Evolutionary conservation across 2,797 vertebrate genomes (phyloP).

Genomic region (Etheostoma perlongum): DNA sequence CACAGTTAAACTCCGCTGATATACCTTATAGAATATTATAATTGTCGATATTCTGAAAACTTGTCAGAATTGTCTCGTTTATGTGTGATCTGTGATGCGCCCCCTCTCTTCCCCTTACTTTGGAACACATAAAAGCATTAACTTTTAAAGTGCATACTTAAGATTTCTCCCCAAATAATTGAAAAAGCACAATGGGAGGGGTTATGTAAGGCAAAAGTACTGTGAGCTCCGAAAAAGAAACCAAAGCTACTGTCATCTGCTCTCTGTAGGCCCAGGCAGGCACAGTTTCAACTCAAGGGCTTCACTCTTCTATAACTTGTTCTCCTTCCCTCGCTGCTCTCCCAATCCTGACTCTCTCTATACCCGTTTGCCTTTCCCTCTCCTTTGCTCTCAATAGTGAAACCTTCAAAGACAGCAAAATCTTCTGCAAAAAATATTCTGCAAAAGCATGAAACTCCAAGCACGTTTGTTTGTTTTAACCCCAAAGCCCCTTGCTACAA

Average conservation of each 20-base stretch:
- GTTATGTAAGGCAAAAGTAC: constrained; percentile 83
- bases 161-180: constrained; percentile 83
- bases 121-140: constrained; percentile 79
- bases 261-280: constrained; percentile 79
- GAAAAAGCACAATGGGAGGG: constrained; percentile 79
- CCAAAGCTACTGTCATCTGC: constrained; percentile 82
- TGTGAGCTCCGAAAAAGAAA: constrained; percentile 74
- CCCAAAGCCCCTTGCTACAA: constrained; percentile 60
- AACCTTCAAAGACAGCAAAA: constrained; percentile 75
- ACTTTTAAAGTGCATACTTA: constrained; percentile 83
- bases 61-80: constrained; percentile 63
- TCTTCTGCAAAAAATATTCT: constrained; percentile 75
- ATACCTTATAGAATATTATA: constrained; percentile 74
- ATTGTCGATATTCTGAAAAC: constrained; percentile 76
- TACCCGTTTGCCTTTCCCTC: constrained; percentile 63
- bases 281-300: constrained; percentile 81
- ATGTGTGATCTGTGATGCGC: constrained; percentile 68
- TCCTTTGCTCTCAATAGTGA: constrained; percentile 68
- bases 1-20: constrained; percentile 67
- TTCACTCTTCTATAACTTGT: constrained; percentile 75
- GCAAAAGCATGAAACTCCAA: constrained; percentile 73
- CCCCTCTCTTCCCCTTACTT: constrained; percentile 65
- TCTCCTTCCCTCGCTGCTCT: constrained; percentile 73
- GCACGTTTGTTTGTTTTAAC: constrained; percentile 77
- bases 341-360: constrained; percentile 59